Percentiles rank a stretch among this genome's conserved stretches.
phyloP scores from a whole-genome alignment of 2,797 vertebrate species.

The Parauchenoglanis ngamensis region DNA sequence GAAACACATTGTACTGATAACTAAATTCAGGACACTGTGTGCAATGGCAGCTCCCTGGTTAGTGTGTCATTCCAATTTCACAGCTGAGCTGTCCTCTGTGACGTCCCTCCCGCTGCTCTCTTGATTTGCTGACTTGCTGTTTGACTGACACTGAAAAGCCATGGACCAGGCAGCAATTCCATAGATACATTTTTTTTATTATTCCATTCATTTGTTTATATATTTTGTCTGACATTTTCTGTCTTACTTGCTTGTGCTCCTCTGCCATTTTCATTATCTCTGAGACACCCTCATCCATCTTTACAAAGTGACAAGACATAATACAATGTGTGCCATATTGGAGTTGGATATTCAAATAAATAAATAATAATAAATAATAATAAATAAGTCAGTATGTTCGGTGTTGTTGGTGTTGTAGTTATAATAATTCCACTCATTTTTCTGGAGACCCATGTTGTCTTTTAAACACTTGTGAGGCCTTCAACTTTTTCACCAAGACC shows the following conservation, averaged over 20 bases:
- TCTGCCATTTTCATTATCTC: constrained; percentile 51
- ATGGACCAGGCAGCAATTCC: constrained; percentile 57
- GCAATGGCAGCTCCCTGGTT: constrained; percentile 62
- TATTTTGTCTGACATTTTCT: constrained; percentile 38
- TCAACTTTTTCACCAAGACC: not conserved
- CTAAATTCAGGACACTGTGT: constrained; percentile 60
- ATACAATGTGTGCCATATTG: constrained; percentile 38
- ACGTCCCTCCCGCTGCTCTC: constrained; percentile 60
- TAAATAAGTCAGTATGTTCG: not conserved
- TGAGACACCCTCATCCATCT: constrained; percentile 64
- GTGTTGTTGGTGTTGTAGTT: no score
- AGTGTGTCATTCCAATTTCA: constrained; percentile 73
- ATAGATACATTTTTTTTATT: constrained; percentile 28
- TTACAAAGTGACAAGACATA: constrained; percentile 64
- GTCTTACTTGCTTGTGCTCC: constrained; percentile 48
- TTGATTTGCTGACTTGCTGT: constrained; percentile 57
- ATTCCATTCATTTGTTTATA: constrained; percentile 7
- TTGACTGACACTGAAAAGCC: constrained; percentile 67
- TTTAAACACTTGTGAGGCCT: not conserved
- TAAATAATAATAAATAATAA: not conserved
- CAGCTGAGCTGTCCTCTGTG: constrained; percentile 67
- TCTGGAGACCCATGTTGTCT: no score
- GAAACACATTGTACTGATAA: constrained; percentile 59
- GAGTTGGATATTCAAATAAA: not conserved
- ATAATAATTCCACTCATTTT: no score